Conservation (phyloP, 2,888 invertebrate genomes). For the Pachliopta kotzebuea region DNA sequence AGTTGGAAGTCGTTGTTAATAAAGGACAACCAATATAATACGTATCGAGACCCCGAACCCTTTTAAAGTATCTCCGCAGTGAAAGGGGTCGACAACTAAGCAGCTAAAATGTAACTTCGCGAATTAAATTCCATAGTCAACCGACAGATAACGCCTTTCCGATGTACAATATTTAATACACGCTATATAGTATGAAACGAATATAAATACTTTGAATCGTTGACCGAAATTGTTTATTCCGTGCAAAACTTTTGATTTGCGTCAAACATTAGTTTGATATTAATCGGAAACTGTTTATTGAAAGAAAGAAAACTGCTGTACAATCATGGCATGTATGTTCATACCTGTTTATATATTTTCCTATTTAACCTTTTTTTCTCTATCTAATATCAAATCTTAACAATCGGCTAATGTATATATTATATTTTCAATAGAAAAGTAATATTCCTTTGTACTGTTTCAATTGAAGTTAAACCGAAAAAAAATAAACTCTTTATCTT, state of each 20-base stretch:
- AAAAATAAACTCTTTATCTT: no score
- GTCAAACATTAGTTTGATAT: no score
- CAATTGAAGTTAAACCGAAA: no score
- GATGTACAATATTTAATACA: constrained; percentile 18
- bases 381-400: no score
- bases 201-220: background rate
- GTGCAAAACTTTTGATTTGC: background rate
- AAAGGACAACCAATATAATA: constrained; percentile 50
- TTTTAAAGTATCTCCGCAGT: constrained; percentile 56
- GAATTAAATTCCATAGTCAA: constrained; percentile 61
- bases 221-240: background rate
- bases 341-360: no score
- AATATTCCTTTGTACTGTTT: no score
- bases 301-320: background rate
- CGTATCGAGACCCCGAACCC: constrained; percentile 45
- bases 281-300: background rate
- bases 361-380: no score
- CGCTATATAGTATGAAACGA: background rate
- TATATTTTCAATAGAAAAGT: no score
- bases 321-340: no score
- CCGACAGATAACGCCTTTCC: constrained; percentile 33
- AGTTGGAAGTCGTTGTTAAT: constrained; percentile 1
- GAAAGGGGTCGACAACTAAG: constrained; percentile 57
- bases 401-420: no score
- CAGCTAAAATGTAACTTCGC: constrained; percentile 56